phyloP scores from a whole-genome alignment of 2,113 vertebrate species.

The Oceanodroma tethys region DNA sequence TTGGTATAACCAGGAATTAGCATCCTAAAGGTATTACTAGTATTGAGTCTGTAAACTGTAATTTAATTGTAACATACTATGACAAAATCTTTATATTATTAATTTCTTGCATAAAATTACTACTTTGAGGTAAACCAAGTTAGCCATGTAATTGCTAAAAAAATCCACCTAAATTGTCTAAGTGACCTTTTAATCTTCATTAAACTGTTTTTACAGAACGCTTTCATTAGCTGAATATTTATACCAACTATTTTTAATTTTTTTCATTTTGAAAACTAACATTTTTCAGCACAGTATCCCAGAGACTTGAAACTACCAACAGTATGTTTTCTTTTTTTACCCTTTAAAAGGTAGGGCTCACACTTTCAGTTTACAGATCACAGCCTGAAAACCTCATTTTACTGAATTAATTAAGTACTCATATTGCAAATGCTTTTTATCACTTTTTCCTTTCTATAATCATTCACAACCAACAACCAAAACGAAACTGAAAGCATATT shows the following conservation, averaged over 20 bases:
- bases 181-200: neutral
- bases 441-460: neutral
- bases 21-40: neutral
- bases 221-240: neutral
- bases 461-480: neutral
- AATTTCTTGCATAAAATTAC: neutral
- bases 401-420: neutral
- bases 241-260: neutral
- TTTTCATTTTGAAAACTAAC: neutral
- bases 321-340: neutral
- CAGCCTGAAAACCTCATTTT: neutral
- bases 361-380: neutral
- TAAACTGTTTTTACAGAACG: neutral
- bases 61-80: neutral
- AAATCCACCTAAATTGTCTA: neutral
- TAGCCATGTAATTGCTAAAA: neutral
- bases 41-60: neutral
- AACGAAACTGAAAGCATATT: constrained; percentile 29
- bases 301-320: neutral
- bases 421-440: neutral
- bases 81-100: neutral
- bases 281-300: neutral
- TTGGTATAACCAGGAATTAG: neutral
- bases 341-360: neutral
- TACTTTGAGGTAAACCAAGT: neutral